A percentile compares a stretch with the other conserved stretches of the same genome.
Conservation (phyloP, 2,113 vertebrate species). For the Neogobius melanostomus region DNA sequence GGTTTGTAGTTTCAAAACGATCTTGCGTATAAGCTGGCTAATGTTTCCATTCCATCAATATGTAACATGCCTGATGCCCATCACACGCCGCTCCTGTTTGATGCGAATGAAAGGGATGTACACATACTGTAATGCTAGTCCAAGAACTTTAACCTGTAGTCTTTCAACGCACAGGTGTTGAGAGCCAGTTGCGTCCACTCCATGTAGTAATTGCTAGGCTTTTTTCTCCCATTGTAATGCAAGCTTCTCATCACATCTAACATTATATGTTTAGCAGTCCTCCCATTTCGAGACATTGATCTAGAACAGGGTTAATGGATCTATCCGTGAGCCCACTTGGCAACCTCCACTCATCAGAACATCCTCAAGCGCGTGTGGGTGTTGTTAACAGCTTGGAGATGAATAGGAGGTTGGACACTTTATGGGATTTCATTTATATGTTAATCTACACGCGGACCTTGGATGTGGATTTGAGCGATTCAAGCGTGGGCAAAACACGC, state of each 20-base stretch:
- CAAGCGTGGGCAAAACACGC: slow-evolving; percentile 53
- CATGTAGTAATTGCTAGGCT: neutral
- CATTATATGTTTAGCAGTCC: neutral
- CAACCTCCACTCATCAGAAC: slow-evolving; percentile 18
- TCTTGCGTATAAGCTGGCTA: no score
- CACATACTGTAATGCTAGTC: no score
- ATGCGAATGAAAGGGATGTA: no score
- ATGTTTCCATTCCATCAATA: no score
- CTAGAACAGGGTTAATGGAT: slow-evolving; percentile 2
- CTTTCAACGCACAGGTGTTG: no score
- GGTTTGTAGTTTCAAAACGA: no score
- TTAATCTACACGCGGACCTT: slow-evolving; percentile 61
- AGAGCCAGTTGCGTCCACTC: neutral
- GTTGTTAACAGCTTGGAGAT: slow-evolving; percentile 43
- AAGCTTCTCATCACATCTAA: neutral
- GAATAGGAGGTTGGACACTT: slow-evolving; percentile 51
- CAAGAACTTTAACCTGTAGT: no score
- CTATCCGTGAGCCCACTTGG: slow-evolving; percentile 6
- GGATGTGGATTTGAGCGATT: slow-evolving; percentile 51
- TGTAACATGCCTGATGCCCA: no score
- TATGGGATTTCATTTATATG: slow-evolving; percentile 72
- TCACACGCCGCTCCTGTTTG: no score
- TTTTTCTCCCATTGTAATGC: neutral
- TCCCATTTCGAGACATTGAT: slow-evolving; percentile 14
- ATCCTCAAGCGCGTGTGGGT: slow-evolving; percentile 21